Evolutionary conservation across 2,113 vertebrate genomes (phyloP).

Genomic region (Romanogobio albipinnatus): DNA sequence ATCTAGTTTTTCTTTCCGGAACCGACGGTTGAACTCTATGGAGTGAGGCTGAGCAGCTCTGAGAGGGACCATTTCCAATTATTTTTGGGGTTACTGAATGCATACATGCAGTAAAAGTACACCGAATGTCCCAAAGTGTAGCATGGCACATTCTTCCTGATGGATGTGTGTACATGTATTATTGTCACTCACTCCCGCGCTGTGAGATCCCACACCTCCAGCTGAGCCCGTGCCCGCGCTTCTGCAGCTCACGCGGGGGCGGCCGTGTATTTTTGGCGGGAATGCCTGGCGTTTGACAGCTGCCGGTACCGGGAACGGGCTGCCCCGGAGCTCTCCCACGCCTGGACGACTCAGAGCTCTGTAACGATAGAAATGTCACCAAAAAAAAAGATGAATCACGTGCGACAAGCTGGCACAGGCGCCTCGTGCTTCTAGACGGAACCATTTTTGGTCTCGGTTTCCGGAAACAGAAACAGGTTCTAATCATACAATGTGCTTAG

Average conservation of each 20-base stretch:
- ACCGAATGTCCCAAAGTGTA: too few species aligned
- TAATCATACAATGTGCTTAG: not conserved
- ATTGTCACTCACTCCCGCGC: not conserved
- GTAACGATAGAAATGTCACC: not conserved
- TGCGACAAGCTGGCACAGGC: constrained; percentile 18
- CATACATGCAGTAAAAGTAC: too few species aligned
- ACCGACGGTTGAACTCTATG: too few species aligned
- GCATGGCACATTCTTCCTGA: not conserved
- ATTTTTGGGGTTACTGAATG: too few species aligned
- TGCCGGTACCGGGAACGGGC: constrained; percentile 18
- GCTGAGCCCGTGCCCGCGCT: not conserved
- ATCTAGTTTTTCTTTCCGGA: too few species aligned
- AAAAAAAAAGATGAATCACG: constrained; percentile 28
- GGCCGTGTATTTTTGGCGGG: constrained; percentile 41
- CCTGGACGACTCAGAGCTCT: constrained; percentile 1
- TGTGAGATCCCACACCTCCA: not conserved
- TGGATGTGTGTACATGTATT: not conserved
- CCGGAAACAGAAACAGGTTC: constrained; percentile 28
- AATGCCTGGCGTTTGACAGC: constrained; percentile 47
- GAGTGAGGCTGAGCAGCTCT: too few species aligned
- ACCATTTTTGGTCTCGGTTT: constrained; percentile 47
- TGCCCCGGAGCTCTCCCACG: constrained; percentile 46
- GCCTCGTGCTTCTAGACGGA: not conserved
- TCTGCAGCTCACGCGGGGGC: constrained; percentile 12
- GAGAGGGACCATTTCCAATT: too few species aligned